Conservation (phyloP, 2,797 vertebrate species). For the Anisognathus igniventris region DNA sequence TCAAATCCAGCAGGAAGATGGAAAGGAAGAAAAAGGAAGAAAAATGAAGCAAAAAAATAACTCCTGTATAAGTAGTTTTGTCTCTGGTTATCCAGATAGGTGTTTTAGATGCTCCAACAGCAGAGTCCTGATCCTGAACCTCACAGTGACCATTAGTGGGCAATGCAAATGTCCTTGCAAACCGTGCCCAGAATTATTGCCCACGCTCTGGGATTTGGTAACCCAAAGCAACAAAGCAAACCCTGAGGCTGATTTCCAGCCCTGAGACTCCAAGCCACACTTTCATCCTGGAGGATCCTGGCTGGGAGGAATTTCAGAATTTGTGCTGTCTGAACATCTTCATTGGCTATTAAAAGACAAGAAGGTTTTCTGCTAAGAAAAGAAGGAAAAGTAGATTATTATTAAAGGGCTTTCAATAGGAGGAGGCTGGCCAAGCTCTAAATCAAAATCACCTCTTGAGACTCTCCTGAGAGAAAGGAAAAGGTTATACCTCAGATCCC, state of each 20-base stretch:
- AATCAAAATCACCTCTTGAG: conserved; percentile 17
- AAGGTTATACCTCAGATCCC: neutral
- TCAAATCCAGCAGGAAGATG: neutral
- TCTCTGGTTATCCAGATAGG: neutral
- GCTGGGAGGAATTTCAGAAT: neutral
- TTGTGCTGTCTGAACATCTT: neutral
- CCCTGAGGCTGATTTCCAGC: neutral
- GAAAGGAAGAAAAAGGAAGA: neutral
- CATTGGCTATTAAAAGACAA: neutral
- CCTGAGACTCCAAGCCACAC: neutral
- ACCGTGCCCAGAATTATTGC: neutral
- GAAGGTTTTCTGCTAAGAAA: neutral
- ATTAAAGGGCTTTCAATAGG: neutral
- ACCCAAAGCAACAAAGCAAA: neutral
- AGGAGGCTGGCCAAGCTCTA: neutral
- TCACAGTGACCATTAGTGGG: rapidly evolving
- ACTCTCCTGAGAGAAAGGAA: neutral
- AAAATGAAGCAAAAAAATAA: neutral
- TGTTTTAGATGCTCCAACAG: neutral
- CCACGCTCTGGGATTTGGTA: neutral
- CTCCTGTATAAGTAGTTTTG: neutral
- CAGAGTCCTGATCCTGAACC: neutral
- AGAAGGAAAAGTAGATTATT: neutral
- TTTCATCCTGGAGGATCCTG: neutral
- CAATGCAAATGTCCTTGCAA: neutral